Percentiles rank a stretch among this genome's conserved stretches.
phyloP scores from a whole-genome alignment of 2,113 vertebrate species.

The Paracanthobrama guichenoti region DNA sequence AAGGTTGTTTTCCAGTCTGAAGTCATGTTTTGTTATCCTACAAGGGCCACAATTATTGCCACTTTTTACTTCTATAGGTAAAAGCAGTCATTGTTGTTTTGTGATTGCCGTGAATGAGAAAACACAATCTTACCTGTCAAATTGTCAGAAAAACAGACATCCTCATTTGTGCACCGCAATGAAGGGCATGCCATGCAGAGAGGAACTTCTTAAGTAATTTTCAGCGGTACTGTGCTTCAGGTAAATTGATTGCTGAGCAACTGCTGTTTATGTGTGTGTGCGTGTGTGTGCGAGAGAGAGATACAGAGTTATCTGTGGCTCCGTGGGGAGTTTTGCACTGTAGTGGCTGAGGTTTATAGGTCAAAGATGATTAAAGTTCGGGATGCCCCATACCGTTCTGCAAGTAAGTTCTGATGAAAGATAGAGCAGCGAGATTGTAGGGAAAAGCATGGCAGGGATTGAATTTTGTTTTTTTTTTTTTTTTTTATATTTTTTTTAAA shows the following conservation, averaged over 20 bases:
- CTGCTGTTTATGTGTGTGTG: constrained; percentile 18
- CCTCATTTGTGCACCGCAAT: constrained; percentile 4
- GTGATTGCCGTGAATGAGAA: background rate
- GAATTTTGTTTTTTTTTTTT: too few species aligned
- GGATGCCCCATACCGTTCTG: constrained; percentile 16
- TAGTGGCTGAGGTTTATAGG: constrained; percentile 36
- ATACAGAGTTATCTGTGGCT: background rate
- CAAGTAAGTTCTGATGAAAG: constrained; percentile 23
- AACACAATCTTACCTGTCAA: constrained; percentile 4
- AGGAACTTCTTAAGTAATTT: constrained; percentile 7
- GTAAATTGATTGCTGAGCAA: constrained; percentile 35
- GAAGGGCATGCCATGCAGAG: constrained; percentile 29
- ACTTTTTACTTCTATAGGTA: background rate
- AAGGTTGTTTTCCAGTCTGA: background rate
- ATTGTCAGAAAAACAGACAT: constrained; percentile 11
- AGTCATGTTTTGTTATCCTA: background rate
- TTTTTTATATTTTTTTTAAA: too few species aligned
- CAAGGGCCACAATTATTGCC: background rate
- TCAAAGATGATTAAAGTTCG: constrained; percentile 44
- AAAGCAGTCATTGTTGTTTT: constrained; percentile 7
- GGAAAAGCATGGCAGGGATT: background rate
- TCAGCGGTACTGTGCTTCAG: constrained; percentile 26
- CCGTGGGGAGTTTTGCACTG: constrained; percentile 30
- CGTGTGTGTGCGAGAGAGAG: background rate
- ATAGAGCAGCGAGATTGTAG: constrained; percentile 28